Conservation (phyloP, 1,140 invertebrate genomes). For the Liolophura sinensis region DNA sequence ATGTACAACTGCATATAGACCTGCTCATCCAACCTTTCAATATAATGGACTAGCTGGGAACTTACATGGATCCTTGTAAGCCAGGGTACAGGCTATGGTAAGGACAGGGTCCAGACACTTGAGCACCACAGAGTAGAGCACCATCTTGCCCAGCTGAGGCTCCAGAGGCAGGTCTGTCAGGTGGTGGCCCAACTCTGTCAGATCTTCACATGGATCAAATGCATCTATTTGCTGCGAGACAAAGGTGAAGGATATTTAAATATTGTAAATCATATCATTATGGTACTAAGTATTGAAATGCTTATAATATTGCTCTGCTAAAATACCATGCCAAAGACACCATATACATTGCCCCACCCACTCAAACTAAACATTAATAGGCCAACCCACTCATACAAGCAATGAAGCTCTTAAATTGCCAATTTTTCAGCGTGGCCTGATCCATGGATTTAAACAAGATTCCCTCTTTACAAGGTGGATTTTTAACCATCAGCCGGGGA, state of each 20-base stretch:
- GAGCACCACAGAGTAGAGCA: slow-evolving; percentile 86
- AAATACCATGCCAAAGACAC: not conserved
- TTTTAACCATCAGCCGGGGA: too few relatives aligned
- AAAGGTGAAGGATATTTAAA: too few relatives aligned
- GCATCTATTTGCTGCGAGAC: slow-evolving; percentile 76
- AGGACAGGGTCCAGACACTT: slow-evolving; percentile 94
- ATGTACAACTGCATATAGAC: not conserved
- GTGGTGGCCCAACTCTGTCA: slow-evolving; percentile 86
- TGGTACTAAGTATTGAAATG: too few relatives aligned
- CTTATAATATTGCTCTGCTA: not conserved
- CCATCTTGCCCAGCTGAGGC: slow-evolving; percentile 87
- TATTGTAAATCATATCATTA: too few relatives aligned
- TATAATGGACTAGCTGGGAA: slow-evolving; percentile 15
- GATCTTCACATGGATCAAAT: slow-evolving; percentile 72
- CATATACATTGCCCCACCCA: not conserved
- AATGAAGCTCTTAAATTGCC: too few relatives aligned
- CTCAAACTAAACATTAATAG: not conserved
- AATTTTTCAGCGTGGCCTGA: too few relatives aligned
- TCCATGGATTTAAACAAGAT: too few relatives aligned
- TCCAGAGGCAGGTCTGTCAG: slow-evolving; percentile 88
- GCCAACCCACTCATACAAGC: too few relatives aligned
- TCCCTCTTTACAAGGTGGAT: too few relatives aligned
- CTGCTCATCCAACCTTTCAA: slow-evolving; percentile 1
- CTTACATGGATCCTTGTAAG: slow-evolving; percentile 73
- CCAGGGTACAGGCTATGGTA: slow-evolving; percentile 85